A percentile compares a stretch with the other conserved stretches of the same genome.
These are phyloP conservation scores for Mus minutoides DNA, from an alignment of 2,797 vertebrate species.

Conservation along the genomic window DNA sequence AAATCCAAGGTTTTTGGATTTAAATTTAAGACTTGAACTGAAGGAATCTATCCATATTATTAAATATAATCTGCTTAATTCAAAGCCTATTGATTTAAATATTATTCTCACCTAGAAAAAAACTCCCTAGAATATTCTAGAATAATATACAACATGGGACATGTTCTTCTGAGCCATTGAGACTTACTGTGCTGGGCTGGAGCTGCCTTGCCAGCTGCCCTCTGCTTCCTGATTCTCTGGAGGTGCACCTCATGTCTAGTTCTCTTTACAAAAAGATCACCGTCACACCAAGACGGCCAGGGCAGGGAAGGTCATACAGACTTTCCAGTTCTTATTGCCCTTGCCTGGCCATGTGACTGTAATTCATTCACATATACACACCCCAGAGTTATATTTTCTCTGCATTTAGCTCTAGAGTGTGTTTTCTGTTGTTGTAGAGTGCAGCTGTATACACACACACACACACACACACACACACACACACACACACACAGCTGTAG, in stretches of 20 bases:
- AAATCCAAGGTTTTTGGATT: not conserved
- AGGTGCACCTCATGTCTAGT: not conserved
- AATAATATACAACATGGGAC: not conserved
- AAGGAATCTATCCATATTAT: not conserved
- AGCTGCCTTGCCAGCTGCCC: not conserved
- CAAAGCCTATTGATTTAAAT: not conserved
- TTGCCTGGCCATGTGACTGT: not conserved
- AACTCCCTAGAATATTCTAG: not conserved
- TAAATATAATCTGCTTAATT: not conserved
- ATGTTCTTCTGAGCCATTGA: not conserved
- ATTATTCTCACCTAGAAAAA: not conserved
- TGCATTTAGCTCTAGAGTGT: not conserved
- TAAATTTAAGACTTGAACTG: not conserved
- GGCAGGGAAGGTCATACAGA: not conserved
- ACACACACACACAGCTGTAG: not conserved
- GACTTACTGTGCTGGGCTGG: not conserved
- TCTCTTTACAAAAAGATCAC: not conserved
- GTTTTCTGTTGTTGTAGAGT: not conserved
- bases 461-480: not conserved
- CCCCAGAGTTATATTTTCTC: not conserved
- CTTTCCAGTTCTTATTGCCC: not conserved
- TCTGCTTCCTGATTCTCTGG: not conserved
- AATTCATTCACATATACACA: not conserved
- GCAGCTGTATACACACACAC: accelerated
- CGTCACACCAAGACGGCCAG: too few species aligned